Conservation (phyloP, 2,113 vertebrate species). For the Oreocharis arfaki region DNA sequence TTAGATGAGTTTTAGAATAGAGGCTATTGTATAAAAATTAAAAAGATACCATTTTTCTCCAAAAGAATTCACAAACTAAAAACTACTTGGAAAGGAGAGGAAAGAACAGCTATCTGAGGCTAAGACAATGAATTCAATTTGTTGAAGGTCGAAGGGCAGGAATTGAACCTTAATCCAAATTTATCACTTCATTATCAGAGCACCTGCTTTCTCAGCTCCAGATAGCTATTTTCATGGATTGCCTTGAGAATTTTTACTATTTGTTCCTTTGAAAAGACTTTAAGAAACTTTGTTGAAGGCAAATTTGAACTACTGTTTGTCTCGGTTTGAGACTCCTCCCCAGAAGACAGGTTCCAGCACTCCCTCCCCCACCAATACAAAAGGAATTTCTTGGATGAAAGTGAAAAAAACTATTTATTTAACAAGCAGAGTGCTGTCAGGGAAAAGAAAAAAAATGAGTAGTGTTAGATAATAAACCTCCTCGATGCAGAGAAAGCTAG, state of each 20-base stretch:
- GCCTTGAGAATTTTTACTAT: background rate
- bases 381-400: no score
- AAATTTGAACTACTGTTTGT: background rate
- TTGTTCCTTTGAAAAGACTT: background rate
- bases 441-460: no score
- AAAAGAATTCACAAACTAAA: background rate
- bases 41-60: background rate
- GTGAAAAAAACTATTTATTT: no score
- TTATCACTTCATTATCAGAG: background rate
- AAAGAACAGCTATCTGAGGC: background rate
- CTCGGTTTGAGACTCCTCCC: no score
- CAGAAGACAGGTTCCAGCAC: no score
- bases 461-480: no score
- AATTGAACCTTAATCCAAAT: background rate
- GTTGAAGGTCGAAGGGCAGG: background rate
- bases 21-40: background rate
- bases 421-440: no score
- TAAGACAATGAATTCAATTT: background rate
- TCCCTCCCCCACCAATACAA: no score
- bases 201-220: background rate
- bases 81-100: background rate
- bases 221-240: background rate
- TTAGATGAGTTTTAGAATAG: background rate
- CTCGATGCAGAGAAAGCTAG: no score
- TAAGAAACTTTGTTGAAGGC: background rate